Conservation (phyloP, 2,888 invertebrate genomes). For the Amphipoea oculea region DNA sequence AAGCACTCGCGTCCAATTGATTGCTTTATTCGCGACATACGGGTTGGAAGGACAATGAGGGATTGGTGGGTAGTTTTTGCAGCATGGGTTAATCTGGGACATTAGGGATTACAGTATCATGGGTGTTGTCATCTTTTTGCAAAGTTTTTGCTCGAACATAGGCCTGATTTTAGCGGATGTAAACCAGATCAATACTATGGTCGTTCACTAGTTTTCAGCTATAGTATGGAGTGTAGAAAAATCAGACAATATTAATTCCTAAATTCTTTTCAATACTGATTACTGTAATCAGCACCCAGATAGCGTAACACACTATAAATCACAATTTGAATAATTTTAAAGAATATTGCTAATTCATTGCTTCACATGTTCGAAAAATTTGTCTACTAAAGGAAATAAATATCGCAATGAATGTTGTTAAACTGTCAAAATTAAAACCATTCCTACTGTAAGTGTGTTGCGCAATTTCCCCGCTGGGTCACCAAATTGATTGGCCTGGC, state of each 20-base stretch:
- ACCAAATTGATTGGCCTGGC: neutral
- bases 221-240: neutral
- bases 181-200: neutral
- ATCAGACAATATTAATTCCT: neutral
- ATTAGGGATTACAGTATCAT: too few relatives aligned
- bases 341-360: too few relatives aligned
- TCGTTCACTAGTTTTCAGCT: too few relatives aligned
- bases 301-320: too few relatives aligned
- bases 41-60: slow-evolving; percentile 19
- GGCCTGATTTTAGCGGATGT: neutral
- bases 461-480: too few relatives aligned
- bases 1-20: slow-evolving; percentile 76
- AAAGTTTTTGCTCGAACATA: neutral
- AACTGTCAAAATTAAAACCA: too few relatives aligned
- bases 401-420: too few relatives aligned
- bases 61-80: slow-evolving; percentile 11
- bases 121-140: neutral
- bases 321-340: too few relatives aligned
- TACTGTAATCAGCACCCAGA: neutral
- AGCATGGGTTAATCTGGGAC: neutral
- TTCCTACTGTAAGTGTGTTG: too few relatives aligned
- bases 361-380: too few relatives aligned
- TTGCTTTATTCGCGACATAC: slow-evolving; percentile 70
- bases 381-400: too few relatives aligned
- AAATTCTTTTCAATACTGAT: neutral